These are phyloP conservation scores for Cetonia aurata DNA, from an alignment of 2,888 invertebrate species.

Conservation along the genomic window DNA sequence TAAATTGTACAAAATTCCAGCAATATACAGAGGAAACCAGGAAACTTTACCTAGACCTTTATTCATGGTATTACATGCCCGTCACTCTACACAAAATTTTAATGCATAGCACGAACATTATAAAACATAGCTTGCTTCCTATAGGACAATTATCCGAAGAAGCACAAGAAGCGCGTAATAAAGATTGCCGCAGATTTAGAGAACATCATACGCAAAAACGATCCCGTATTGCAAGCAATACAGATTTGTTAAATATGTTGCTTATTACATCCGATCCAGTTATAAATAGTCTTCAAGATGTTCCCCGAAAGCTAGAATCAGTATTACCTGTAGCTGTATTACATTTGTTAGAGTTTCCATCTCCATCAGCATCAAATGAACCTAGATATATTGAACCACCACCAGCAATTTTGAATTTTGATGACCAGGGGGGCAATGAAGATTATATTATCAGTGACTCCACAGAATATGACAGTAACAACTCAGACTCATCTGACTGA, in stretches of 20 bases:
- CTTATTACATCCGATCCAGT: constrained; percentile 1
- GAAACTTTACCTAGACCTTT: background rate
- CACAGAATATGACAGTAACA: no score
- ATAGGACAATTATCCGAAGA: background rate
- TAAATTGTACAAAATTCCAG: background rate
- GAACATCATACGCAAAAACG: background rate
- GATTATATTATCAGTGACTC: no score
- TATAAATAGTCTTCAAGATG: no score
- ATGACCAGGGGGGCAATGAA: no score
- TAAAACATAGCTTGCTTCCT: no score
- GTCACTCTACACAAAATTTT: background rate
- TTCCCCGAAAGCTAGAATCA: no score
- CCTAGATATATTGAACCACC: no score
- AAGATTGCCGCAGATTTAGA: constrained; percentile 5
- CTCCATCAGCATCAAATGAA: no score
- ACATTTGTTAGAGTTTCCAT: no score
- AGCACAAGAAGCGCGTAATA: background rate
- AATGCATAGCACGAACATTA: background rate
- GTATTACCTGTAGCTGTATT: no score
- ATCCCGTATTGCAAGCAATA: constrained; percentile 1
- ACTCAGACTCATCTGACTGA: no score
- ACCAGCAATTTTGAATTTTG: no score
- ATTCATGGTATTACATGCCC: constrained; percentile 1
- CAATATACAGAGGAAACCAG: background rate
- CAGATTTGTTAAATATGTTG: constrained; percentile 4